Percentiles rank a stretch among this genome's conserved stretches.
phyloP scores from a whole-genome alignment of 2,888 invertebrate species.

The Polymixis flavicincta region DNA sequence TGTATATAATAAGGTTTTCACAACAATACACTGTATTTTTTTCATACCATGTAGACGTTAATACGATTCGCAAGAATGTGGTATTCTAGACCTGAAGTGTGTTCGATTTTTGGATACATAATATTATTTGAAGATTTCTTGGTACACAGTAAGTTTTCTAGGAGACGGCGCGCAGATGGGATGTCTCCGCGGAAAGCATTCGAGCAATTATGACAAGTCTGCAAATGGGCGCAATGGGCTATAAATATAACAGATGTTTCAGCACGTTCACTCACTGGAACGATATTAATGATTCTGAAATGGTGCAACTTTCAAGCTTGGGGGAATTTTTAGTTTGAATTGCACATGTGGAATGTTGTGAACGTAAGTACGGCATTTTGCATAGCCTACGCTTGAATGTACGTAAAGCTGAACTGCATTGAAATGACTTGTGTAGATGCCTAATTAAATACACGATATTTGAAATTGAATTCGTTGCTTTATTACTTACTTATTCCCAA shows the following conservation, averaged over 20 bases:
- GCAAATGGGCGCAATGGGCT: conserved; percentile 72
- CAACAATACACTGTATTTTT: too few species aligned
- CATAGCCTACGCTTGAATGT: neutral
- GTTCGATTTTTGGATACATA: neutral
- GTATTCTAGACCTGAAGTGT: conserved; percentile 3
- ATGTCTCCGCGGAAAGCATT: conserved; percentile 61
- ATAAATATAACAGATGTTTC: conserved; percentile 73
- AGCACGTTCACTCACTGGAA: conserved; percentile 17
- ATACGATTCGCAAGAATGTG: neutral
- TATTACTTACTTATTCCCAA: neutral
- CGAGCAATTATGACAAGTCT: conserved; percentile 76
- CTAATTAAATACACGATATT: neutral
- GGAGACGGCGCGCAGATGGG: conserved; percentile 60
- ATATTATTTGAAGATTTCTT: conserved; percentile 5
- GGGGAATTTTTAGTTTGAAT: conserved; percentile 32
- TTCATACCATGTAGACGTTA: too few species aligned
- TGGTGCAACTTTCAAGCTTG: conserved; percentile 12
- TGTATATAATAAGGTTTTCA: too few species aligned
- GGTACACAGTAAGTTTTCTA: conserved; percentile 22
- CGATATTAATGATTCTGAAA: conserved; percentile 46
- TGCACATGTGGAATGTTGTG: neutral
- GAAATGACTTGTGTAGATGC: neutral
- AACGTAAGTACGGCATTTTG: neutral
- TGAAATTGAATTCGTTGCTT: neutral
- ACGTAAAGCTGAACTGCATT: neutral